Evolutionary conservation across 2,797 vertebrate genomes (phyloP), one percentile per base, ranked within the genome.

Genomic region (Poeciliopsis paucimaculata): DNA sequence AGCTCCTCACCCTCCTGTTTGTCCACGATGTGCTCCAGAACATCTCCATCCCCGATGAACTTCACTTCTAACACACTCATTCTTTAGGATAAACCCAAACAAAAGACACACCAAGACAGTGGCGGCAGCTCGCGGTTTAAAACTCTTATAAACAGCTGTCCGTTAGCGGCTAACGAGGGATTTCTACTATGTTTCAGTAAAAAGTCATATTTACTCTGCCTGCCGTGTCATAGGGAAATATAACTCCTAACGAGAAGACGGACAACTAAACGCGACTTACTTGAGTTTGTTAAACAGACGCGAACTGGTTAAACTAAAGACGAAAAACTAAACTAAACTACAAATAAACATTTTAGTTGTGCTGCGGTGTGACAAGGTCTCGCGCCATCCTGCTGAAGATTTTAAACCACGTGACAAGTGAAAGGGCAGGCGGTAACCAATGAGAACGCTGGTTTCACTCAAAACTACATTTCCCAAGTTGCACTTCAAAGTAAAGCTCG

Each of bases 31-130:
- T 98, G 97, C 79, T 96, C 96, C 93, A 98, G 78, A 60, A 97
- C 98, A 77, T 98, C 97, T 80, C 95, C 95, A 86, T 99, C 98
- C 0, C 97, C 93, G 70, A 98, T 92, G 88, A 99, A 99, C 60
- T 94, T 97, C 86, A 99, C 96, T 81, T 96, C 91, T 82, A 97
- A 82, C 23, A 85, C 85, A 89, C 90, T 97, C 97, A 97, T 97
- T 64, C 26, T 87, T 90, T 5, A 5, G 45, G 49, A 68, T 1
- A 34, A 55, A 70, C n/a, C 23, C 68, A 71, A 73, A 0, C 77
- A 15, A 64, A 34, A 26, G 43, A 82, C 0, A 66, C 18, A 49
- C 8, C 8, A 70, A 34, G 18, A 23, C 1, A 4, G 13, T 3
- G 60, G 16, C 31, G 57, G 57, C 55, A 9, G 57, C 57, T 34